A percentile compares a stretch with the other conserved stretches of the same genome.
phyloP scores from a whole-genome alignment of 53 echinoderm and acorn worm species.

The Henricia sp. region DNA sequence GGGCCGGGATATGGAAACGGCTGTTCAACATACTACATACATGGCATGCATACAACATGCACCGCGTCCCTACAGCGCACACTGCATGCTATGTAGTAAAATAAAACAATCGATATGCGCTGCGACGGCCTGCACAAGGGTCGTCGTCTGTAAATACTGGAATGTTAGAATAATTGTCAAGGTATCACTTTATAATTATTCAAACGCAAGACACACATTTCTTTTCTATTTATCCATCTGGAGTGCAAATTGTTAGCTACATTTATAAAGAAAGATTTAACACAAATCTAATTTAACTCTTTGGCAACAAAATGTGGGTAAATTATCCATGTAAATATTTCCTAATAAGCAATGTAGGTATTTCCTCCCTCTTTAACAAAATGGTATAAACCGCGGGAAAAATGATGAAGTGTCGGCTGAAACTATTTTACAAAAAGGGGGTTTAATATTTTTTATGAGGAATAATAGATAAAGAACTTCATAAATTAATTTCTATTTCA shows the following conservation, averaged over 20 bases:
- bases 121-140: conserved; percentile 46
- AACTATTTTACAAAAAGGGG: conserved; percentile 40
- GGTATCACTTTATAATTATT: no score
- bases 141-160: conserved; percentile 53
- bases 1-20: background rate
- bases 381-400: conserved; percentile 71
- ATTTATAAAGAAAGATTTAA: no score
- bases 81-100: conserved; percentile 15
- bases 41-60: conserved; percentile 10
- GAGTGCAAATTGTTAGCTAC: no score
- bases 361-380: conserved; percentile 21
- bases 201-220: no score
- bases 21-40: background rate
- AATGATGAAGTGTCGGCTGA: conserved; percentile 40
- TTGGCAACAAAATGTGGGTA: no score
- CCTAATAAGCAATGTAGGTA: no score
- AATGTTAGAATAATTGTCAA: conserved; percentile 3
- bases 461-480: background rate
- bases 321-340: no score
- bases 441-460: background rate
- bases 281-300: no score
- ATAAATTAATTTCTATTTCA: background rate
- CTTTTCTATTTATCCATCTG: no score
- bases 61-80: background rate
- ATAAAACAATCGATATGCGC: conserved; percentile 33